Conservation (phyloP, 2,797 vertebrate species). For the Catostomus latipinnis region DNA sequence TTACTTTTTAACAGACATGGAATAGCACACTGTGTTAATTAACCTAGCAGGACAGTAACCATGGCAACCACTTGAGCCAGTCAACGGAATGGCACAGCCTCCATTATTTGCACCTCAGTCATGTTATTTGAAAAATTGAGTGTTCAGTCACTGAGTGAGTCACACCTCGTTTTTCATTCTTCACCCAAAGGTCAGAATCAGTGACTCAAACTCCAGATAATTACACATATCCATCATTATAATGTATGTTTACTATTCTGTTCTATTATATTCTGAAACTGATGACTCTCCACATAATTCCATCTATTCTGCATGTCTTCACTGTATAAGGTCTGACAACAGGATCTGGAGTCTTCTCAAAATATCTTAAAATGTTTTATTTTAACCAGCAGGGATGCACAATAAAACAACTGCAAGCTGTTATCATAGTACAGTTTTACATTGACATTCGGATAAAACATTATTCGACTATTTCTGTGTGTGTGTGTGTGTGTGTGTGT, state of each 20-base stretch:
- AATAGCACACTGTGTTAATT: constrained; percentile 1
- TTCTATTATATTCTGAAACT: background rate
- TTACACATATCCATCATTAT: constrained; percentile 16
- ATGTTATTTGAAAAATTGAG: constrained; percentile 9
- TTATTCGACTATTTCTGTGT: background rate
- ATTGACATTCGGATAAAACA: background rate
- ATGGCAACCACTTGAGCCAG: constrained; percentile 19
- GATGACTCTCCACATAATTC: constrained; percentile 19
- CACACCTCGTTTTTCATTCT: constrained; percentile 15
- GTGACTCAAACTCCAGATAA: constrained; percentile 11
- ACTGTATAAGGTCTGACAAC: background rate
- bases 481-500: background rate
- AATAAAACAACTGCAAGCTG: background rate
- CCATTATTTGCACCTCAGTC: background rate
- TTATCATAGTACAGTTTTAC: background rate
- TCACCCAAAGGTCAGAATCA: constrained; percentile 4
- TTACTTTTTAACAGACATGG: background rate
- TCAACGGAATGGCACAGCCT: background rate
- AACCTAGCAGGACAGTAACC: constrained; percentile 5
- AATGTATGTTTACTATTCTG: background rate
- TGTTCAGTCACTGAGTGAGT: constrained; percentile 18
- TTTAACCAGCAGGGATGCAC: background rate
- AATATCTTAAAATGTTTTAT: background rate
- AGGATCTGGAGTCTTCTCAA: background rate
- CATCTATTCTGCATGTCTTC: background rate